Evolutionary conservation across 2,113 vertebrate species (phyloP).

Genomic region (Fregetta grallaria): DNA sequence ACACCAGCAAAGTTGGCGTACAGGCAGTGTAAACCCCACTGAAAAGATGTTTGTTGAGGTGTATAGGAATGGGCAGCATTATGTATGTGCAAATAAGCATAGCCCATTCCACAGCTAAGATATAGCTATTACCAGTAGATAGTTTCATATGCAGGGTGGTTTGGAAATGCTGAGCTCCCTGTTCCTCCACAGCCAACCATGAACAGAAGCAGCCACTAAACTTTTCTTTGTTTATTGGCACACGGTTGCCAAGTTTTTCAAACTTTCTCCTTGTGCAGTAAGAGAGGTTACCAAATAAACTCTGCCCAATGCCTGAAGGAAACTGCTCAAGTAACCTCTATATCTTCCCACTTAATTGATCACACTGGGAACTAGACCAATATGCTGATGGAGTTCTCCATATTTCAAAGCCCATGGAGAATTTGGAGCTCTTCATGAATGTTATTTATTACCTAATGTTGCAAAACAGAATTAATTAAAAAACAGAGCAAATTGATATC

Average conservation of each 20-base stretch:
- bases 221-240: neutral
- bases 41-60: neutral
- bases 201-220: neutral
- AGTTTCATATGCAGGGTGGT: neutral
- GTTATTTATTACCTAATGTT: neutral
- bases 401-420: neutral
- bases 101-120: neutral
- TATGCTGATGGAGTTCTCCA: neutral
- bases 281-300: neutral
- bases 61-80: neutral
- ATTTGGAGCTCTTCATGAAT: neutral
- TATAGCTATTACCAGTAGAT: neutral
- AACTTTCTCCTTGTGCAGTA: neutral
- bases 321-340: neutral
- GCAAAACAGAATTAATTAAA: neutral
- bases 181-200: neutral
- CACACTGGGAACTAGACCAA: neutral
- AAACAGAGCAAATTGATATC: neutral
- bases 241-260: neutral
- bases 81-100: neutral
- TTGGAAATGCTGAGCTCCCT: neutral
- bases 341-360: neutral
- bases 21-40: neutral
- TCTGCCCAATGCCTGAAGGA: neutral
- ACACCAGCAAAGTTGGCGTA: neutral